These are phyloP conservation scores for Notoglanidium macrostoma DNA, from an alignment of 2,797 vertebrate species.

Conservation along the genomic window DNA sequence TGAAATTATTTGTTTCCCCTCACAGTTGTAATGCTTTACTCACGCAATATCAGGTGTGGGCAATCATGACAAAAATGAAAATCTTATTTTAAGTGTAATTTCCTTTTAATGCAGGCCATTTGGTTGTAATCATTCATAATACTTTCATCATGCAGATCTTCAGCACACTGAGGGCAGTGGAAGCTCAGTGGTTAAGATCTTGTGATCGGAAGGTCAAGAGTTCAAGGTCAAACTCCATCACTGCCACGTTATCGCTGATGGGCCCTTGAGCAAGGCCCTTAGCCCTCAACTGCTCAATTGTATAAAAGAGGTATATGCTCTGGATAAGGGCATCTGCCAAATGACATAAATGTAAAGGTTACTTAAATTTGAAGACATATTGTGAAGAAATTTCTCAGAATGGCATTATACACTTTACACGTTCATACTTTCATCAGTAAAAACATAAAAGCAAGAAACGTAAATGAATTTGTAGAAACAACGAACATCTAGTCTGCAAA, in stretches of 20 bases:
- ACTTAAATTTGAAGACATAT: slow-evolving; percentile 12
- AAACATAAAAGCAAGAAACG: slow-evolving; percentile 6
- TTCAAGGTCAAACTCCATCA: no score
- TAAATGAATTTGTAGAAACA: slow-evolving; percentile 34
- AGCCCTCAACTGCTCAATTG: no score
- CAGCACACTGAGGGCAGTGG: background rate
- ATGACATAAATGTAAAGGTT: background rate
- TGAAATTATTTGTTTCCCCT: background rate
- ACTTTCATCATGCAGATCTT: background rate
- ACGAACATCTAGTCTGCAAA: background rate
- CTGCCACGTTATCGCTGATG: no score
- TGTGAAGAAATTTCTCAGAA: background rate
- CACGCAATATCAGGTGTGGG: background rate
- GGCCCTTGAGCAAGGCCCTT: no score
- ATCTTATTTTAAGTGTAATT: background rate
- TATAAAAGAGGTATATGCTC: no score
- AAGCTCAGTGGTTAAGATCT: background rate
- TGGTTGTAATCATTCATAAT: background rate
- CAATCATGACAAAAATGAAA: background rate
- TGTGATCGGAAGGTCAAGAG: no score
- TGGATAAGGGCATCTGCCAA: no score
- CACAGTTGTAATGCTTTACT: background rate
- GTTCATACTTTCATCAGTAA: background rate
- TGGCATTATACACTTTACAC: background rate
- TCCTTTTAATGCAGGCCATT: background rate